Evolutionary conservation across 1,140 invertebrate genomes (phyloP).

Genomic region (Meloidogyne hapla): DNA sequence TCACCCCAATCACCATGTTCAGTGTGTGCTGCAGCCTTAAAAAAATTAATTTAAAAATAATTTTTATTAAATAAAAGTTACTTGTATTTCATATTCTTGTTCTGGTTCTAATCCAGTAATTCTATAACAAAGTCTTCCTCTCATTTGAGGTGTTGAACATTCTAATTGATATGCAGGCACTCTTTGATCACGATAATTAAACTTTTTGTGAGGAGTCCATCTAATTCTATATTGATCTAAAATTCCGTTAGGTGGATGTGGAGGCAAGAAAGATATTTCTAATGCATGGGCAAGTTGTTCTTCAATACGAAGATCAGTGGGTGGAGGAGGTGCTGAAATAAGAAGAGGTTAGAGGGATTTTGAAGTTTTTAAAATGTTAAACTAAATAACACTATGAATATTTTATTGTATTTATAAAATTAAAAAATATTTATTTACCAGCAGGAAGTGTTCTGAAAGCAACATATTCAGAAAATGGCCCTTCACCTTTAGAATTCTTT

Average conservation of each 20-base stretch:
- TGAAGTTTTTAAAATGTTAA: neutral
- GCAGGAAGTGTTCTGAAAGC: slow-evolving; percentile 52
- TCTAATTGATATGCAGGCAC: slow-evolving; percentile 56
- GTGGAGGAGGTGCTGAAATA: slow-evolving; percentile 50
- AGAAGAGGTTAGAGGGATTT: neutral
- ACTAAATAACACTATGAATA: too few species aligned
- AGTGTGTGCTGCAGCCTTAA: slow-evolving; percentile 59
- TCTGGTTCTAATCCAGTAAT: slow-evolving; percentile 61
- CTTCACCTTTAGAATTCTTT: slow-evolving; percentile 54
- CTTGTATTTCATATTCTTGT: slow-evolving; percentile 60
- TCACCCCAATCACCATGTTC: slow-evolving; percentile 63
- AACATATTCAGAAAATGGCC: slow-evolving; percentile 61
- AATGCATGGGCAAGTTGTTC: slow-evolving; percentile 54
- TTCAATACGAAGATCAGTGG: slow-evolving; percentile 61
- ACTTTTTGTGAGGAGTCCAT: slow-evolving; percentile 53
- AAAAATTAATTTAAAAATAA: neutral
- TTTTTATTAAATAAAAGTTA: neutral
- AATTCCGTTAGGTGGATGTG: slow-evolving; percentile 59
- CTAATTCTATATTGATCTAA: slow-evolving; percentile 59
- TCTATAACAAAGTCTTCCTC: slow-evolving; percentile 59
- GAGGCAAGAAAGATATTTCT: slow-evolving; percentile 62
- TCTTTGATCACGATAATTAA: slow-evolving; percentile 59
- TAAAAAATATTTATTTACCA: slow-evolving; percentile 22
- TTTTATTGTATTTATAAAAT: neutral
- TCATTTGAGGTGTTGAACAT: slow-evolving; percentile 54